Evolutionary conservation across 2,888 invertebrate species (phyloP), one percentile per base, ranked within the genome.

Genomic region (Tanaodytes sp.): DNA sequence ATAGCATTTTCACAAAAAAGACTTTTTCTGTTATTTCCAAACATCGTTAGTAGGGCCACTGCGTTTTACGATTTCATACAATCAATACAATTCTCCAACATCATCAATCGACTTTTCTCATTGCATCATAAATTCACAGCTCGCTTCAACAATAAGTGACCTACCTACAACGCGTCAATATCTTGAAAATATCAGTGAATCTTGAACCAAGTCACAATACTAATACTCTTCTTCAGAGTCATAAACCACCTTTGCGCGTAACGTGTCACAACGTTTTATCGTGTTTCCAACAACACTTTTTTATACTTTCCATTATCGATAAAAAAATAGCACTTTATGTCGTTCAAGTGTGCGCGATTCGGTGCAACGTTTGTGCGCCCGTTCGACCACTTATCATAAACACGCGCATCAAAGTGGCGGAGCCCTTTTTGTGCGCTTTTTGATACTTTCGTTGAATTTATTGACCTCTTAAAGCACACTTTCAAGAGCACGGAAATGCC

Each of bases 381-480:
- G 23, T 8, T 33, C 31, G 23, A 33, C 42, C 40, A 27, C 49
- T 54, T 46, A 42, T 58, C 63, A 36, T 48, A 69, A 69, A 69
- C 52, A 37, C 42, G 58, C 59, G 39, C 46, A 43, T 55, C 51
- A 45, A 49, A 36, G 40, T 18, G 52, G 37, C 49, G 51, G n/a
- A 15, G 33, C n/a, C 18, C 42, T 42, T 48, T 59, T 66, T 61
- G 43, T 14, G 30, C 39, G 11, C 37, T 23, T 23, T 23, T 8
- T 23, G 20, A 37, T 40, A 15, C 36, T 30, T 27, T 51, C 15
- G 43, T 54, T 40, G 40, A 69, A 45, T 69, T 63, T 69, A 69
- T 63, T 54, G 69, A 63, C 63, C 63, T 59, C 69, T 54, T 68
- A 68, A 63, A 68, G 42, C 52, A 42, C 14, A 42, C 36, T 57